phyloP scores from a whole-genome alignment of 2,797 vertebrate genomes.

The Rhyacichthys aspro region DNA sequence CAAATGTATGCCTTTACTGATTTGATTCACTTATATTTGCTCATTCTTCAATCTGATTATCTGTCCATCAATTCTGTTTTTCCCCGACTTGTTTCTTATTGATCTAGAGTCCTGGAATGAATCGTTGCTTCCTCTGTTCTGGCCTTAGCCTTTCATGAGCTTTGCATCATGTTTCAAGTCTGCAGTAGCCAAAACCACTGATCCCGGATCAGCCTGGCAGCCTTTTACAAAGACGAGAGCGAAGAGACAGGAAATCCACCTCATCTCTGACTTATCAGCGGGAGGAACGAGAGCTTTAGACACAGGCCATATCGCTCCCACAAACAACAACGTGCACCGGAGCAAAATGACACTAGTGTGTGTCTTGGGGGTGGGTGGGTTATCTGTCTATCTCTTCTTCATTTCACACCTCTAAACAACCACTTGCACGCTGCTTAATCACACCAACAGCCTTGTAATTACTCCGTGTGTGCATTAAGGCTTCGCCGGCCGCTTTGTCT shows the following conservation, averaged over 20 bases:
- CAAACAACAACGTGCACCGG: constrained; percentile 17
- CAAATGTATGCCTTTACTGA: no score
- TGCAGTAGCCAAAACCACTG: background rate
- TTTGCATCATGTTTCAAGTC: constrained; percentile 1
- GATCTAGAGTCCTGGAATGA: constrained; percentile 2
- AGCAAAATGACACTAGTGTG: constrained; percentile 13
- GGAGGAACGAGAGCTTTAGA: constrained; percentile 35
- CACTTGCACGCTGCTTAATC: constrained; percentile 48
- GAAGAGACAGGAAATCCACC: constrained; percentile 30
- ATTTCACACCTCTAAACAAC: constrained; percentile 69
- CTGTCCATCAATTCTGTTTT: constrained; percentile 1
- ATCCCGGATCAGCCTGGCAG: constrained; percentile 27
- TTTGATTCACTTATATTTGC: background rate
- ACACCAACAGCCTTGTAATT: constrained; percentile 46
- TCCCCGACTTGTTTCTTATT: background rate
- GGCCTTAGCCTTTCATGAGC: constrained; percentile 8
- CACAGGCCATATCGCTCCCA: no score
- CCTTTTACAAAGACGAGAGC: constrained; percentile 18
- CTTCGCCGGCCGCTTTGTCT: constrained; percentile 1
- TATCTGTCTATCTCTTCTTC: constrained; percentile 50
- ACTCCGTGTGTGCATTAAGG: constrained; percentile 4
- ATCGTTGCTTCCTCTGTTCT: constrained; percentile 14
- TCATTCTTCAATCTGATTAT: background rate
- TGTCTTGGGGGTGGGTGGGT: constrained; percentile 31
- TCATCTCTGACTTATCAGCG: constrained; percentile 42